Percentiles rank a stretch among this genome's conserved stretches.
Conservation (phyloP, 2,113 vertebrate species). For the Fulica atra region DNA sequence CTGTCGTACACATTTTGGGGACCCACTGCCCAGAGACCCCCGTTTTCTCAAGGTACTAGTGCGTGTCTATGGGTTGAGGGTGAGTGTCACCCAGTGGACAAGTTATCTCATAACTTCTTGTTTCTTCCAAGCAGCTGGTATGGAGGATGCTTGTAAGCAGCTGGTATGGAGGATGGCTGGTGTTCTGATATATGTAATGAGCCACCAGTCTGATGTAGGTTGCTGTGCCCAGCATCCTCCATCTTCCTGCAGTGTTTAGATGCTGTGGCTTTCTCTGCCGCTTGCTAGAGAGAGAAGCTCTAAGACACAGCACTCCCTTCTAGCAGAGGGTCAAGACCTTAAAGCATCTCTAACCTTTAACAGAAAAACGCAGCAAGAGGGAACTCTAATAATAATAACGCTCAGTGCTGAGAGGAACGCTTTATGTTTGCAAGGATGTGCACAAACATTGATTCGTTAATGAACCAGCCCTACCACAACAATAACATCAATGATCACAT, state of each 20-base stretch:
- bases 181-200: neutral
- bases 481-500: neutral
- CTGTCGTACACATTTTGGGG: neutral
- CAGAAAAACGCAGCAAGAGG: neutral
- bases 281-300: neutral
- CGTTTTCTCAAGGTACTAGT: neutral
- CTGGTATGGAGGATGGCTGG: neutral
- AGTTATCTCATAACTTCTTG: neutral
- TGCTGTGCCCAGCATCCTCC: neutral
- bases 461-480: slow-evolving; percentile 13
- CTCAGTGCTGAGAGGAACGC: neutral
- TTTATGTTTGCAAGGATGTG: neutral
- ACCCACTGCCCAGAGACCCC: neutral
- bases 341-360: neutral
- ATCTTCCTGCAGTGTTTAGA: neutral
- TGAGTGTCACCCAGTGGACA: slow-evolving; percentile 16
- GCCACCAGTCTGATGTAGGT: neutral
- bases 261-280: neutral
- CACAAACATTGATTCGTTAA: slow-evolving; percentile 2
- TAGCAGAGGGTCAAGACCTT: neutral
- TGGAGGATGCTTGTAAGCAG: neutral
- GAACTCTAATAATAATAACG: neutral
- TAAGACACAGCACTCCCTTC: neutral
- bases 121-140: neutral
- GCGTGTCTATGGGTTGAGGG: neutral